These are phyloP conservation scores for Tarsius wallacei DNA, from an alignment of 2,797 vertebrate genomes.

Conservation along the genomic window DNA sequence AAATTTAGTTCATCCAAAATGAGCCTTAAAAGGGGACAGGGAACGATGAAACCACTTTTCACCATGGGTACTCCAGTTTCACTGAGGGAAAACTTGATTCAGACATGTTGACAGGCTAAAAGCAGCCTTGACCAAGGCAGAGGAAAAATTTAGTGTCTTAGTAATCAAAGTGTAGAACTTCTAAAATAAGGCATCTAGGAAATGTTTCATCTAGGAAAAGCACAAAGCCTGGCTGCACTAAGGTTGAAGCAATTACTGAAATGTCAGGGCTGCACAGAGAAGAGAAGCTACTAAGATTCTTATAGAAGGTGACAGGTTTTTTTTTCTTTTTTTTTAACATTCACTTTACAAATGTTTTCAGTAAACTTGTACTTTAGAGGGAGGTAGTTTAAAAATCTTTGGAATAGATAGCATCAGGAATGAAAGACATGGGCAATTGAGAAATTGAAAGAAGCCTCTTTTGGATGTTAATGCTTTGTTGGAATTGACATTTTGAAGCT, in stretches of 20 bases:
- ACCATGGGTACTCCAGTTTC: conserved; percentile 27
- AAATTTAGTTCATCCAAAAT: conserved; percentile 15
- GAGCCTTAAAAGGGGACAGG: conserved; percentile 33
- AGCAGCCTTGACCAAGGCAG: conserved; percentile 45
- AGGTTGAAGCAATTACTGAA: conserved; percentile 86
- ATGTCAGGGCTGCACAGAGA: conserved; percentile 69
- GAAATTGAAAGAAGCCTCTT: conserved; percentile 43
- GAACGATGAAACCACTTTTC: conserved; percentile 32
- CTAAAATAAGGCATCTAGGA: conserved; percentile 72
- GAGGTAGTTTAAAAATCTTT: conserved; percentile 45
- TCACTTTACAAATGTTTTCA: conserved; percentile 68
- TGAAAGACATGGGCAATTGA: conserved; percentile 58
- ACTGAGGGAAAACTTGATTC: conserved; percentile 56
- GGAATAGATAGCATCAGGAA: not conserved
- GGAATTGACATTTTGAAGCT: conserved; percentile 71
- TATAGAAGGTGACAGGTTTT: conserved; percentile 16
- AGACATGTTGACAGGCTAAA: conserved; percentile 69
- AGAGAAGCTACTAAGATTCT: conserved; percentile 69
- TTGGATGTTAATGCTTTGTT: conserved; percentile 66
- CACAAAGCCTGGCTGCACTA: conserved; percentile 52
- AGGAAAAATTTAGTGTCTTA: conserved; percentile 53
- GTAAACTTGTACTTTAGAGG: conserved; percentile 72
- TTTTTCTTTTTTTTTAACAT: conserved; percentile 33
- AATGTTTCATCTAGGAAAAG: conserved; percentile 75
- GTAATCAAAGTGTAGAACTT: conserved; percentile 76